These are phyloP conservation scores for Chironomus tentans DNA, from an alignment of 2,888 invertebrate genomes.

Conservation along the genomic window DNA sequence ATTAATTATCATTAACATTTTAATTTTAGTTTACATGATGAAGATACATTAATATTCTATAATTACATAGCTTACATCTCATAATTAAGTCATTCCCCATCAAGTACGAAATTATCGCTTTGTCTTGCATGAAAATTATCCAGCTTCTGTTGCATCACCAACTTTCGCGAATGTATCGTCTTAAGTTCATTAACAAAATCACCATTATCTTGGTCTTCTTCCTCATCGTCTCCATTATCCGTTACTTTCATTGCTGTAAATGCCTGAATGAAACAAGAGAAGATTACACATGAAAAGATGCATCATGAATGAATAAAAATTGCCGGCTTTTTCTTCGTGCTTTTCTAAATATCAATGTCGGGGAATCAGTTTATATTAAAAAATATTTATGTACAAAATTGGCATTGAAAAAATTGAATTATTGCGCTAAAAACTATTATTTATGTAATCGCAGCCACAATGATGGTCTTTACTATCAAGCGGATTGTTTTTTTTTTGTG, in stretches of 20 bases:
- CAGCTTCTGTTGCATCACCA: background rate
- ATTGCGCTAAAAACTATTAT: background rate
- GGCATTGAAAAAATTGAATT: too few species aligned
- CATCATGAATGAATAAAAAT: too few species aligned
- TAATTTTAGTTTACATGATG: too few species aligned
- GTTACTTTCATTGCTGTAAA: background rate
- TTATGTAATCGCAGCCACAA: background rate
- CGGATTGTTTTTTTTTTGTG: too few species aligned
- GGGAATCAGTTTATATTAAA: background rate
- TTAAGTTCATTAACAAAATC: background rate
- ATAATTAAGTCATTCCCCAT: background rate
- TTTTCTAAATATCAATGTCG: constrained; percentile 17
- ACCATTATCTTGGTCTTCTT: background rate
- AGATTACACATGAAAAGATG: background rate
- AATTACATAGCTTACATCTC: background rate
- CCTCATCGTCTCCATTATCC: background rate
- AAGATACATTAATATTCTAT: too few species aligned
- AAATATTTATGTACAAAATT: background rate
- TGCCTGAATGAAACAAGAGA: background rate
- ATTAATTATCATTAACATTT: too few species aligned
- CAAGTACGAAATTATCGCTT: background rate
- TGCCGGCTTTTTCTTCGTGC: background rate
- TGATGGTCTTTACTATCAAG: too few species aligned
- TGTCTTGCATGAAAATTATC: background rate
- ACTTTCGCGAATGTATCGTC: background rate